Conservation (phyloP, 2,888 invertebrate genomes). For the Tigriopus californicus region DNA sequence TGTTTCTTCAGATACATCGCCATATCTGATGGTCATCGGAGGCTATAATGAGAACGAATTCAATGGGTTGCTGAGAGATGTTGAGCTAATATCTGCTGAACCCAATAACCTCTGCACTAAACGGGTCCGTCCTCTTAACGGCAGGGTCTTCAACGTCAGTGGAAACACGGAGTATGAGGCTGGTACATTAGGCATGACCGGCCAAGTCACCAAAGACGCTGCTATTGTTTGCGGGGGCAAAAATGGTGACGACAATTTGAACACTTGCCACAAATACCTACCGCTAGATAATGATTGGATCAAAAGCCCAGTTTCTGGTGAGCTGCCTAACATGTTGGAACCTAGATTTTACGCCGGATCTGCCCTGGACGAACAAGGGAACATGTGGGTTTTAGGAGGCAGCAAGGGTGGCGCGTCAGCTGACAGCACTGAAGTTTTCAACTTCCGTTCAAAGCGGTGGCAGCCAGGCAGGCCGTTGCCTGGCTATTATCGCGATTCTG, state of each 20-base stretch:
- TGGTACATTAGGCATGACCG: neutral
- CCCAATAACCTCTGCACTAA: neutral
- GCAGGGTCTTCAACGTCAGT: neutral
- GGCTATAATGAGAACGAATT: neutral
- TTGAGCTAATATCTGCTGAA: neutral
- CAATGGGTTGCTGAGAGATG: neutral
- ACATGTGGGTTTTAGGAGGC: constrained; percentile 11
- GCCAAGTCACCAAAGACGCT: constrained; percentile 1
- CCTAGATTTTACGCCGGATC: neutral
- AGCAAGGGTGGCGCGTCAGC: neutral
- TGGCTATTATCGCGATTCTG: constrained; percentile 1
- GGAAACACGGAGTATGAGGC: neutral
- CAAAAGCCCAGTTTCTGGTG: too few species aligned
- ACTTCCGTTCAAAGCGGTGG: neutral
- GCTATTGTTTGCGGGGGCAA: neutral
- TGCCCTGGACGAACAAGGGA: neutral
- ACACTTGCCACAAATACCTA: neutral
- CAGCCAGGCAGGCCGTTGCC: neutral
- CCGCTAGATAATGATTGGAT: too few species aligned
- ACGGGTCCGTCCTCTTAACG: neutral
- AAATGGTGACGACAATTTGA: neutral
- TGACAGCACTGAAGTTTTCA: constrained; percentile 8
- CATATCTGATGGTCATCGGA: neutral
- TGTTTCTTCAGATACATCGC: neutral
- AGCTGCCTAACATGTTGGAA: neutral